phyloP scores from a whole-genome alignment of 1,140 invertebrate genomes.

The Brachionus sp. region DNA sequence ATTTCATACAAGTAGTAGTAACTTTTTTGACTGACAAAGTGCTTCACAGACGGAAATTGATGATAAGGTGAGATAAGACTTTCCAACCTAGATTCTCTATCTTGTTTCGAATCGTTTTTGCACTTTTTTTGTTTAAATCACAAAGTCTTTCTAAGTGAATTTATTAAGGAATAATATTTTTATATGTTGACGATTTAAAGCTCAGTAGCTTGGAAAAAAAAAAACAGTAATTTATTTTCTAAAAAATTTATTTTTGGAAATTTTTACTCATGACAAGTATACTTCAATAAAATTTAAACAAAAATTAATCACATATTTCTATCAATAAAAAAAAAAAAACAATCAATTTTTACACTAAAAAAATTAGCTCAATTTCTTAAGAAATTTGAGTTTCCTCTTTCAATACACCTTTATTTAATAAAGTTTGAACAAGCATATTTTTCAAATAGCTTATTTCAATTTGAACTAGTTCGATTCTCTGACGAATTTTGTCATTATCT shows the following conservation, averaged over 20 bases:
- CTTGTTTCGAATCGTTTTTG: too few species aligned
- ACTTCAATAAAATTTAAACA: not conserved
- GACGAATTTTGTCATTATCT: constrained; percentile 14
- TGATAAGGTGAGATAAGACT: too few species aligned
- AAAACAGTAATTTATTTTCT: not conserved
- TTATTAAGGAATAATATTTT: too few species aligned
- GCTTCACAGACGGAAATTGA: too few species aligned
- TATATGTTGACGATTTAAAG: too few species aligned
- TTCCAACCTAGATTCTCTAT: too few species aligned
- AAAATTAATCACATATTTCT: not conserved
- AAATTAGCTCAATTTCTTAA: not conserved
- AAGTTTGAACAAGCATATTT: constrained; percentile 39
- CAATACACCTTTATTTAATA: constrained; percentile 20
- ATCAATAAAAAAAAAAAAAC: not conserved
- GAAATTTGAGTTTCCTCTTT: not conserved
- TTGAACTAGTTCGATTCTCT: constrained; percentile 20
- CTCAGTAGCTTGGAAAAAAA: not conserved
- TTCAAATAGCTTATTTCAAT: constrained; percentile 44
- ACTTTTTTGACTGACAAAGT: too few species aligned
- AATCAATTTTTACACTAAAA: not conserved
- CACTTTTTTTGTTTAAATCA: too few species aligned
- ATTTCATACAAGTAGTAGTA: too few species aligned
- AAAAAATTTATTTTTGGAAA: not conserved
- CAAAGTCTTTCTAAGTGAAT: too few species aligned
- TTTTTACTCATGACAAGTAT: not conserved